Base-by-base conservation (phyloP, 2,113 vertebrate species). In the Alligator sinensis region DNA sequence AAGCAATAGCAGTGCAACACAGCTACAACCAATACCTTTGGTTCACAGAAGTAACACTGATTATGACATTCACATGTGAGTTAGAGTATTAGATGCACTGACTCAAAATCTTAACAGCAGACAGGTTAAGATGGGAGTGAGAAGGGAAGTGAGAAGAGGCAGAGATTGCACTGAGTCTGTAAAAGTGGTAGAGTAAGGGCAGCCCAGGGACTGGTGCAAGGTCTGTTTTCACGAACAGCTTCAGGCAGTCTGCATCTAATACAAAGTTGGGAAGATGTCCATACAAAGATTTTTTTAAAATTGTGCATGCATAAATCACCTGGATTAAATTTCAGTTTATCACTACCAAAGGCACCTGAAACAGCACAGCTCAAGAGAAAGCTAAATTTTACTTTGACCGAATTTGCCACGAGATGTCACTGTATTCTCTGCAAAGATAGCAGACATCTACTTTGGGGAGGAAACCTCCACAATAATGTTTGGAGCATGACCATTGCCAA, bases 381-480 rank as follows among this genome's bases (percentile, higher is more conserved):
- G 30, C 5, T 0, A 24, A 16, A 47, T 59, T 16, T 28, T 70
- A 22, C 55, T 3, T 77, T 75, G 27, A 38, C 34, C 19, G 21
- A 38, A 10, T 11, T 22, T 15, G 84, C 94, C 96, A 94, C 95
- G 87, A 95, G 96, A 93, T 95, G 96, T 90, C 96, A 77, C 93
- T 97, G 76, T 94, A 58, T 77, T 90, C 94, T 88, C 19, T 4
- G 61, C 55, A 13, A 5, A 24, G 76, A n/a, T 13, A 83, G 60
- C 30, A 74, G 59, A 13, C 13, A 10, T 60, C 75, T 87, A 5
- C 21, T 25, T 70, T 70, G 18, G 34, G 66, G 4, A 30, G 8
- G n/a, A 38, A 62, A 54, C n/a, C 4, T 64, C 25, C 80, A 70
- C 5, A 63, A 68, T 47, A n/a, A 59, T 4, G 3, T 1, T 47